Base-by-base conservation (phyloP, 2,797 vertebrate genomes). In the Ataeniobius toweri region DNA sequence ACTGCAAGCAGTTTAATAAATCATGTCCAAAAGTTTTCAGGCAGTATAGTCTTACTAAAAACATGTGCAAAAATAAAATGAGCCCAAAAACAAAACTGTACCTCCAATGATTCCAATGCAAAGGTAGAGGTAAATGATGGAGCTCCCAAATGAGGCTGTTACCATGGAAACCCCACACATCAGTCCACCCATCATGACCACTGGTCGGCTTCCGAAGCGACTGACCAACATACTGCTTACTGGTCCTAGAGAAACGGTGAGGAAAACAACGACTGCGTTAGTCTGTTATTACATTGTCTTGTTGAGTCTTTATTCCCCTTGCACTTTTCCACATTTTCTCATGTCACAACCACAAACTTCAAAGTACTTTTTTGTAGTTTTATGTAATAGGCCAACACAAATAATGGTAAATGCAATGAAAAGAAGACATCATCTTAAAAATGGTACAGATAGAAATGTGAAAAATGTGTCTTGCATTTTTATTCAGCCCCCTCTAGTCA, bases 21-120 rank as follows among this genome's bases (percentile, higher is more conserved):
- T 9, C 14, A 55, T 55, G 28, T 55, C 5, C 0, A 16, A 69
- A 69, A 39, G 18, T 39, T 24, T 46, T 24, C 3, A 72, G 28
- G 3, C 20, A 39, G 3, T 10, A 46, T 1, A 13, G 28, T 10
- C 39, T 68, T 16, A 26, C 39, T 9, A 39, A 41, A 18, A 48
- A 31, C 16, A 24, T 31, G 56, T 24, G 28, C 39, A 71, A 36
- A 39, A 67, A 10, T 9, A 61, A 74, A 28, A 56, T 65, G 36
- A 61, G 1, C 18, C 75, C n/a, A 3, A 36, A 5, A 70, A 28
- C 10, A 24, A 9, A n/a, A 79, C 76, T 26, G 3, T 95, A 97
- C 96, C 97, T 94, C 96, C 96, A 83, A 97, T 90, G 85, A 97
- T 74, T 76, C 97, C 96, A 55, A 95, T 90, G 10, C 92, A 96